phyloP scores from a whole-genome alignment of 35 echinoderm and acorn worm genomes.

The Amphiura filiformis region DNA sequence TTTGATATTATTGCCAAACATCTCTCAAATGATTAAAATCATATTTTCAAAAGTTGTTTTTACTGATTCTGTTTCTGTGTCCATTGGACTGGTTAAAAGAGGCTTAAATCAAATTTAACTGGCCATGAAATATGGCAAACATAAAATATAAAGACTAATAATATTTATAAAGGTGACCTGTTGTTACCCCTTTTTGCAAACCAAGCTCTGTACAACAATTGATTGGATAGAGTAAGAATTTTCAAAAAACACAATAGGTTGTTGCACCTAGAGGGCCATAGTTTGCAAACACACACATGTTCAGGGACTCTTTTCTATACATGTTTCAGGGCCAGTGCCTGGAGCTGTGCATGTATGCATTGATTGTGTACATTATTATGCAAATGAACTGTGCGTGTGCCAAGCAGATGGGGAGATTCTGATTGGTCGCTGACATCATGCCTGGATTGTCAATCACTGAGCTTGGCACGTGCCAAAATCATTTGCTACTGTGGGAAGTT shows the following conservation, averaged over 20 bases:
- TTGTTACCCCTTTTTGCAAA: neutral
- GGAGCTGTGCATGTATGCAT: neutral
- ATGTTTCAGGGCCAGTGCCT: neutral
- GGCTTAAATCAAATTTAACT: too few relatives aligned
- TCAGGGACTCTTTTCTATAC: neutral
- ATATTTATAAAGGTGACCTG: too few relatives aligned
- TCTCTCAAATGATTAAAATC: too few relatives aligned
- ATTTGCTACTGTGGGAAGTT: neutral
- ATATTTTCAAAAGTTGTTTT: too few relatives aligned
- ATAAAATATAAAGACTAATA: too few relatives aligned
- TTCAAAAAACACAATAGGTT: neutral
- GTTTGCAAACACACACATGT: neutral
- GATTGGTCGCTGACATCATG: neutral
- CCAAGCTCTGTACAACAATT: neutral
- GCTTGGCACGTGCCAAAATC: neutral
- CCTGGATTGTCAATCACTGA: neutral
- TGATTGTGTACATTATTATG: conserved; percentile 7
- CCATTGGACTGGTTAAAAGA: too few relatives aligned
- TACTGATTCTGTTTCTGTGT: too few relatives aligned
- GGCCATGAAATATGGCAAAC: too few relatives aligned
- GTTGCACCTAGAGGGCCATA: neutral
- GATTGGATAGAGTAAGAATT: neutral
- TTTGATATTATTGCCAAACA: too few relatives aligned
- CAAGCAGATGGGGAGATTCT: neutral
- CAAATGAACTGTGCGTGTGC: neutral